Conservation (phyloP, 2,113 vertebrate species). For the Spheniscus mendiculus region DNA sequence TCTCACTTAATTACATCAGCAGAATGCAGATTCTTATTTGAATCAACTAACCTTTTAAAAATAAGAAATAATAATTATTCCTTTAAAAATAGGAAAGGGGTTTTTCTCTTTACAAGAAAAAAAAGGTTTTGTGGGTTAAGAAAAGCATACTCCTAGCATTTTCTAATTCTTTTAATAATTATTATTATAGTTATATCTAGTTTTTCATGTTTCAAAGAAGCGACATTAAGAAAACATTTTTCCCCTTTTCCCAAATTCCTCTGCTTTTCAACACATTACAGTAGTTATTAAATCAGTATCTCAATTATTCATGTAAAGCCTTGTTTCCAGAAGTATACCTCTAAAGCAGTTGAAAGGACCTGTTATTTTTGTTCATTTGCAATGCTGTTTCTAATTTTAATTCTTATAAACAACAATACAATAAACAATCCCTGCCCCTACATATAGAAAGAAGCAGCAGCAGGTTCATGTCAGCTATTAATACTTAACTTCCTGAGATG, state of each 20-base stretch:
- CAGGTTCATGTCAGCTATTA: not conserved
- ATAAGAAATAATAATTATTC: not conserved
- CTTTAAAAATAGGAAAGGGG: not conserved
- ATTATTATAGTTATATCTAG: not conserved
- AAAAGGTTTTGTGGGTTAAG: not conserved
- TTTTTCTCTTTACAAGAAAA: not conserved
- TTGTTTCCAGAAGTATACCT: not conserved
- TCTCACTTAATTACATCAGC: not conserved
- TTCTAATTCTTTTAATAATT: not conserved
- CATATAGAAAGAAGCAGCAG: not conserved
- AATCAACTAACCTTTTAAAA: not conserved
- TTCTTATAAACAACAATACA: not conserved
- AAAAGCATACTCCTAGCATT: not conserved
- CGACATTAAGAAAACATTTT: not conserved
- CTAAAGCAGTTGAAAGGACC: not conserved
- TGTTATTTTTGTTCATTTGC: not conserved
- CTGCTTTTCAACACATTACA: not conserved
- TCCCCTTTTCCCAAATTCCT: not conserved
- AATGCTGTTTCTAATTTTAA: not conserved
- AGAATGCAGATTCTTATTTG: not conserved
- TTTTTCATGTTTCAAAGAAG: not conserved
- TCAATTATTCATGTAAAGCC: not conserved
- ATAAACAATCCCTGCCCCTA: not conserved
- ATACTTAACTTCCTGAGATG: not conserved
- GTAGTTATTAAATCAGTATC: not conserved